Base-by-base conservation (phyloP, 2,113 vertebrate genomes). In the Phyllopteryx taeniolatus region DNA sequence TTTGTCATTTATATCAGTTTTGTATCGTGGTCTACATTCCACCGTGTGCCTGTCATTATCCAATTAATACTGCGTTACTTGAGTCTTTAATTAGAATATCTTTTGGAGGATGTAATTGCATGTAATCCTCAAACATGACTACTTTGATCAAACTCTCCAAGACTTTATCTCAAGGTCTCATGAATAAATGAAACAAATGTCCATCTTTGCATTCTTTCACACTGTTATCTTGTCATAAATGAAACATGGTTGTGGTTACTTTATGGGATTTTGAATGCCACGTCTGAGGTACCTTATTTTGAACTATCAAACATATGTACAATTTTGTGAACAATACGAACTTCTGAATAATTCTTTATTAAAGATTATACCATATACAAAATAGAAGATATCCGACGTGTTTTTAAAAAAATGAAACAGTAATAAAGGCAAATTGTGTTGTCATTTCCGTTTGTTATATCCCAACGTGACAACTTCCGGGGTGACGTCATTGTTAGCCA, bases 1-100 rank as follows among this genome's bases (percentile, higher is more conserved):
- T 79, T 79, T 75, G 63, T 77, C 70, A 73, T 70, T 71, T 73
- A 5, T 5, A 61, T 60, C 74, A 73, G 60, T 44, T 76, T 73
- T 69, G 17, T 2, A 6, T 57, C 76, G 72, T 68, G 72, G 72
- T 70, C 15, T 39, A 14, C n/a, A 66, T 47, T 2, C 65, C 68
- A 54, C 70, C 49, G 65, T 79, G 74, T 72, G 77, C 70, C 39
- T 74, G 22, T 4, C 14, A 73, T 80, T 71, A 73, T 47, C 15
- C 42, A 22, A 47, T 66, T 66, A 47, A 66, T n/a, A 35, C 15
- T 42, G 35, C 33, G 8, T 19, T 56, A 59, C 62, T 42, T 72
- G 13, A 67, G 54, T 62, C 56, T 44, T n/a, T 72, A 3, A 31
- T 8, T 1, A 20, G 20, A 46, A 66, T 66, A 10, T 2, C 0